These are phyloP conservation scores for Eurois occulta DNA, from an alignment of 2,888 invertebrate genomes.

Conservation along the genomic window DNA sequence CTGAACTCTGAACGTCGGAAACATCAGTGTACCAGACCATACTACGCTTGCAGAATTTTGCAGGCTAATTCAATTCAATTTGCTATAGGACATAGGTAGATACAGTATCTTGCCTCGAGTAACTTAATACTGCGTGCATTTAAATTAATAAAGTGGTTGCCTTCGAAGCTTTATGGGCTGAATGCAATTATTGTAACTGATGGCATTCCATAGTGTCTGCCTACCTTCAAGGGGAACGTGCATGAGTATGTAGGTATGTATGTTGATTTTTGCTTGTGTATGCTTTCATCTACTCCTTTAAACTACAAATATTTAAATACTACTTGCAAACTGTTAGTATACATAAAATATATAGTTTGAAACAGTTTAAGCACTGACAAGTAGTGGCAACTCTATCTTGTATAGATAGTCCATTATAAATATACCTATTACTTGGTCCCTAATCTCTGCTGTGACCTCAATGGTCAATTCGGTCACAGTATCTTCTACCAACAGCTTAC, in stretches of 20 bases:
- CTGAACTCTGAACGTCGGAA: constrained; percentile 9
- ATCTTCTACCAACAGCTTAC: constrained; percentile 33
- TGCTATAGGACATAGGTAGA: neutral
- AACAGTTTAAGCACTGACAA: neutral
- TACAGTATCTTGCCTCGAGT: neutral
- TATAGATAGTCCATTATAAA: neutral
- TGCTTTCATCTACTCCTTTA: neutral
- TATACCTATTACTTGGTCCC: neutral
- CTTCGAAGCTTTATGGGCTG: constrained; percentile 15
- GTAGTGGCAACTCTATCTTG: neutral
- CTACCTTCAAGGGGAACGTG: neutral
- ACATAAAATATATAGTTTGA: too few species aligned
- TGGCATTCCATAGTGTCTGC: neutral
- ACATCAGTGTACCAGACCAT: neutral
- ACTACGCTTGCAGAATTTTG: neutral
- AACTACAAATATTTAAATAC: too few species aligned
- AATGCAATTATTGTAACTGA: neutral
- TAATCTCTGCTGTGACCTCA: constrained; percentile 4
- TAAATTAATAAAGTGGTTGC: constrained; percentile 30
- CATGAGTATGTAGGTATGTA: neutral
- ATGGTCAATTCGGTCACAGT: constrained; percentile 13
- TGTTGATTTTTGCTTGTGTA: neutral
- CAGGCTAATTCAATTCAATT: neutral
- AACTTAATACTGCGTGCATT: constrained; percentile 4
- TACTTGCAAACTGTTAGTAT: too few species aligned